Conservation (phyloP, 1,140 invertebrate species). For the Macrocentrus cingulum region DNA sequence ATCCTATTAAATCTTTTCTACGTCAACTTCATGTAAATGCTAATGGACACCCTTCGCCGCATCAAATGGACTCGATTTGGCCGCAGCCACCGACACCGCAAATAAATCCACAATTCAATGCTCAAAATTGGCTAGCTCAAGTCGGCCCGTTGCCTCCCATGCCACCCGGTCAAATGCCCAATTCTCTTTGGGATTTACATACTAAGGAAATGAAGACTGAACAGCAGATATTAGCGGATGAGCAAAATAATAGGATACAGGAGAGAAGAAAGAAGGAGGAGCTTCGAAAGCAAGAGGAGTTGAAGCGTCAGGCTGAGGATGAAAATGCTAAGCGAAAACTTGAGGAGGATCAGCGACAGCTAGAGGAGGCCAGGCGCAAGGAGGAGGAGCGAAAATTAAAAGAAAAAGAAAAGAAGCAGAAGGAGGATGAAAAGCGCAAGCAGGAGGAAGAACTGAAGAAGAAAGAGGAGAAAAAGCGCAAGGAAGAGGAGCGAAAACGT, state of each 20-base stretch:
- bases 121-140: slow-evolving; percentile 54
- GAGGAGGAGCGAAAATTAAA: slow-evolving; percentile 47
- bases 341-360: slow-evolving; percentile 46
- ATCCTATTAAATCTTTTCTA: slow-evolving; percentile 60
- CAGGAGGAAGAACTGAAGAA: slow-evolving; percentile 46
- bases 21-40: slow-evolving; percentile 56
- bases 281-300: slow-evolving; percentile 43
- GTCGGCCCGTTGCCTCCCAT: slow-evolving; percentile 49
- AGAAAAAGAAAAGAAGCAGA: slow-evolving; percentile 45
- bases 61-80: slow-evolving; percentile 52
- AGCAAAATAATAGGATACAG: slow-evolving; percentile 56
- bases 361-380: slow-evolving; percentile 50
- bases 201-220: slow-evolving; percentile 60
- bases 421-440: slow-evolving; percentile 51
- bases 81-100: slow-evolving; percentile 48
- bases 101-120: slow-evolving; percentile 47
- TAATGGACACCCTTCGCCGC: slow-evolving; percentile 42
- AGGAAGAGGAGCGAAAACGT: slow-evolving; percentile 51
- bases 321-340: slow-evolving; percentile 44
- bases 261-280: slow-evolving; percentile 53
- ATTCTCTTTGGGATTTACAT: slow-evolving; percentile 53
- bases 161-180: slow-evolving; percentile 50
- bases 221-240: slow-evolving; percentile 60
- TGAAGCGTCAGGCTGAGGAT: slow-evolving; percentile 39
- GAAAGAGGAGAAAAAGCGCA: slow-evolving; percentile 49